Percentiles rank a stretch among this genome's conserved stretches.
These are phyloP conservation scores for Pegoplata infirma DNA, from an alignment of 2,888 invertebrate species.

Conservation along the genomic window DNA sequence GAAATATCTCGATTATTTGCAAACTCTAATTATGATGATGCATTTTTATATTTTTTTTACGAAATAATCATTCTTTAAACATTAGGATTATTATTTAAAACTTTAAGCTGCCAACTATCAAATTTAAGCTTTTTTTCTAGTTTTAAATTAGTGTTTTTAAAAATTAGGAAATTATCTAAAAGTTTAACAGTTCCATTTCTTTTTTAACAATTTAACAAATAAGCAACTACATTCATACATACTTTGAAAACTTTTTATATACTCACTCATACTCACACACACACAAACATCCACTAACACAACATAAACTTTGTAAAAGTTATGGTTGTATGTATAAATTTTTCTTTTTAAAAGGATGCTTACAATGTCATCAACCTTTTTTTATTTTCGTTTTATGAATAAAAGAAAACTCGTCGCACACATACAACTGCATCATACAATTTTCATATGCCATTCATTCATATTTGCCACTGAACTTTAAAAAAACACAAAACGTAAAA, in stretches of 20 bases:
- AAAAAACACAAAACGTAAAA: neutral
- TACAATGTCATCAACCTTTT: slow-evolving; percentile 52
- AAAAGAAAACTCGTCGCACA: slow-evolving; percentile 9
- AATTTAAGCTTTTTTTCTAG: no score
- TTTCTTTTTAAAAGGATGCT: slow-evolving; percentile 39
- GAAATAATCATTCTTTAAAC: no score
- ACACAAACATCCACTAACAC: neutral
- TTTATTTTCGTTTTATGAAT: slow-evolving; percentile 23
- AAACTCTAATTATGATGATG: no score
- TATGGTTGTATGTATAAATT: neutral
- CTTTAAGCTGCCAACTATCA: no score
- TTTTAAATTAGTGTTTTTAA: neutral
- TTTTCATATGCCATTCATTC: slow-evolving; percentile 1
- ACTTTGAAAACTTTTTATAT: slow-evolving; percentile 20
- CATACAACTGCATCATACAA: neutral
- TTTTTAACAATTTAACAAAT: slow-evolving; percentile 9
- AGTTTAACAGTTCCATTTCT: slow-evolving; percentile 9
- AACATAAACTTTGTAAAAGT: slow-evolving; percentile 21
- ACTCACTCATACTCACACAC: neutral
- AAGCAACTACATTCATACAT: no score
- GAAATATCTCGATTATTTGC: no score
- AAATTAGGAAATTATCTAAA: slow-evolving; percentile 2
- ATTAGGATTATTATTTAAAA: no score
- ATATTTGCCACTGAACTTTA: slow-evolving; percentile 31
- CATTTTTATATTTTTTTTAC: no score